Conservation (phyloP, 2,888 invertebrate genomes). For the Cephus spinipes region DNA sequence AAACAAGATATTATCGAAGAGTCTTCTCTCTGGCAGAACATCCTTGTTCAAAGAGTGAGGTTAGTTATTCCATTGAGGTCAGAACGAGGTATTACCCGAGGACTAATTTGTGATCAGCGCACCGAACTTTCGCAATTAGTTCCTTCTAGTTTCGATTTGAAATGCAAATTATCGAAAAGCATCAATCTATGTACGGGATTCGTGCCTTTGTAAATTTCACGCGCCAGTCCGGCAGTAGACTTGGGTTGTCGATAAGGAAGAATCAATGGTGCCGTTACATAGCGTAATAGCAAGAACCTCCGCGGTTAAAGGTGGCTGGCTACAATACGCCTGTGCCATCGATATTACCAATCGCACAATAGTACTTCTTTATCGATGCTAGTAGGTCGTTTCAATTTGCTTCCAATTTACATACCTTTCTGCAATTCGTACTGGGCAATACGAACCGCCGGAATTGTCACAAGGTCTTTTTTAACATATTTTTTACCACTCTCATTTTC, state of each 20-base stretch:
- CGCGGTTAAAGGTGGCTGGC: conserved; percentile 29
- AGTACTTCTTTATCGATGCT: conserved; percentile 20
- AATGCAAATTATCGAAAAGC: background rate
- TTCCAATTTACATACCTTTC: background rate
- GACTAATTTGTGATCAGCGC: background rate
- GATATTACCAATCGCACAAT: conserved; percentile 21
- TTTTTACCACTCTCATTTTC: background rate
- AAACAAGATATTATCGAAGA: conserved; percentile 4
- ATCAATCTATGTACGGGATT: background rate
- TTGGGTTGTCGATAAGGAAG: conserved; percentile 5
- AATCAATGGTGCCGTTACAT: background rate
- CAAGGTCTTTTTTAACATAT: conserved; percentile 8
- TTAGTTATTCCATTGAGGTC: background rate
- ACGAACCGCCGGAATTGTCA: background rate
- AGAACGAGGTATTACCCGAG: background rate
- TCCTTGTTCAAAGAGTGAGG: background rate
- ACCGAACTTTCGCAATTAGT: background rate
- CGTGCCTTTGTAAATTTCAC: background rate
- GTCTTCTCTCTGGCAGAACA: conserved; percentile 1
- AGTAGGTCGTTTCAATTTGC: conserved; percentile 16
- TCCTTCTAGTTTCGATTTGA: background rate
- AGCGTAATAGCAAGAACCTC: background rate
- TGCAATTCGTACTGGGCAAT: background rate
- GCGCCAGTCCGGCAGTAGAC: background rate
- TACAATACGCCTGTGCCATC: conserved; percentile 16